Evolutionary conservation across 2,113 vertebrate species (phyloP), one percentile per base, ranked within the genome.

Genomic region (Pomatostomus ruficeps): DNA sequence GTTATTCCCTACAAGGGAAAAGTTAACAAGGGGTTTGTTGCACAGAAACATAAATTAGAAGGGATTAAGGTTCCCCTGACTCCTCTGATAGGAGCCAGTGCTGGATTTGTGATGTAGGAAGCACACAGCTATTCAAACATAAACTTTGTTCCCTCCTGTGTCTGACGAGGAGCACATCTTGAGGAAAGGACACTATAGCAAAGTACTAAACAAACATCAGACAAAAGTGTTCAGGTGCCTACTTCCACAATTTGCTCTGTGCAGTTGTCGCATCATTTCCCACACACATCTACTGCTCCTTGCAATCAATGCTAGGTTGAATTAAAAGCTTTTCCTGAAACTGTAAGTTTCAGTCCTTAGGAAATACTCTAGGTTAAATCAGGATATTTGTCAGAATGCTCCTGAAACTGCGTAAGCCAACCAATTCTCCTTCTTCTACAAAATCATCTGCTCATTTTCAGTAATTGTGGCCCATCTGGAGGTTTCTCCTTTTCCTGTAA

Each of bases 211-310:
- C 17, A 70, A 65, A 33, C 18, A 29, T 31, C 76, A 77, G 83
- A 23, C 28, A 4, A 1, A 61, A 31, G 8, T 22, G 8, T 22
- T 55, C 46, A 36, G 65, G 40, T 40, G 20, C 12, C 40, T 10
- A 0, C 25, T 52, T n/a, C 13, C 66, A 59, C 51, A 52, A 0
- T 7, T 6, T 2, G 3, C 62, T 59, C 67, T 21, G 3, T 18
- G 31, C n/a, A 67, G 14, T 10, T 38, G 15, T 35, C 7, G 0
- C 16, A 3, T 21, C 51, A 11, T 71, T 59, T 87, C 48, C 52
- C 61, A 61, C 2, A 0, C 8, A 16, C 28, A 23, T 25, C 20
- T 42, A 12, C n/a, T 55, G 63, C 12, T 79, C n/a, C 36, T 9
- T 17, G 43, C 54, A 46, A 55, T 33, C 46, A 52, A 48, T 18